Evolutionary conservation across 2,888 invertebrate genomes (phyloP), one percentile per base, ranked within the genome.

Genomic region (Eupithecia exiguata): DNA sequence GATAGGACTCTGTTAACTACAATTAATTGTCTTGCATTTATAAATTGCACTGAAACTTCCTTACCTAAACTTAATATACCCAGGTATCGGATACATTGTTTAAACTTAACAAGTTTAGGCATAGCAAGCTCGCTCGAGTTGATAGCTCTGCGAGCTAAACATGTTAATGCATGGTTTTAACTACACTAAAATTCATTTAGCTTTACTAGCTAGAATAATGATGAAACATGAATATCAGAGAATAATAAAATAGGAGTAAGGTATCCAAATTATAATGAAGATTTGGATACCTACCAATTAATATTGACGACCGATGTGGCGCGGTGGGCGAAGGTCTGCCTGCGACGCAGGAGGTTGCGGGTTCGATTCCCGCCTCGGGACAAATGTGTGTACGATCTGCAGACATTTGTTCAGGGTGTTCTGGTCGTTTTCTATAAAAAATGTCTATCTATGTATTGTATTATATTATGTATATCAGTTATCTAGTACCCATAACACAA

Each of bases 131-230:
- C n/a, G n/a, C n/a, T n/a, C n/a, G n/a, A n/a, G n/a, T n/a, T n/a
- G n/a, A n/a, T n/a, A 12, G 58, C n/a, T 62, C 61, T 14, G 35
- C 61, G 61, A 66, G 61, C 36, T 74, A 70, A 74, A 74, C 73
- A 70, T 62, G 73, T 74, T 70, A 70, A 67, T 21, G 61, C 69
- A 58, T n/a, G 35, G 40, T 38, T 49, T 49, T 69, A 72, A 53
- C 62, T 49, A 38, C 49, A 63, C 63, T 65, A 68, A 62, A 62
- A 61, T 61, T 14, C 16, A 49, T 49, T 49, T 9, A 18, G 21
- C 21, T 53, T 21, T 2, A 21, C 10, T 10, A 49, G 21, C 53
- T 53, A 7, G 53, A 53, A 5, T 53, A 53, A 21, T 21, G 53
- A 21, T 21, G 53, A 25, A 58, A 25, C 14, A 5, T 21, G 4